Conservation (phyloP, 1,140 invertebrate species). For the Armadillidium nasatum region DNA sequence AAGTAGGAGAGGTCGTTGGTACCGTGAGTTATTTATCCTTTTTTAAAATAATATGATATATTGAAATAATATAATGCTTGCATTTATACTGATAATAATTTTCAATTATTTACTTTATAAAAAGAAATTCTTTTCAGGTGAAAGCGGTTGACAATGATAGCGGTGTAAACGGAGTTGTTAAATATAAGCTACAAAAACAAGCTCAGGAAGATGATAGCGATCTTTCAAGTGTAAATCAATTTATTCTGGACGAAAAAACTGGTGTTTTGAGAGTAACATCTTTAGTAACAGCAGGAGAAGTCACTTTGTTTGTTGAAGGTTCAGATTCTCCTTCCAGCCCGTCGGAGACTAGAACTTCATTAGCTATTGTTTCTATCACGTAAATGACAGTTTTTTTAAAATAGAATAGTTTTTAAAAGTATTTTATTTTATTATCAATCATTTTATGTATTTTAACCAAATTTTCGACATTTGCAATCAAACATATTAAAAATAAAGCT, state of each 20-base stretch:
- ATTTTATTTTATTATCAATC: too few relatives aligned
- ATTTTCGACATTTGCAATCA: too few relatives aligned
- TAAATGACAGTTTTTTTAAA: conserved; percentile 19
- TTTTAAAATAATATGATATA: too few relatives aligned
- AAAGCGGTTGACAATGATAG: conserved; percentile 90
- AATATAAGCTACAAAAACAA: conserved; percentile 60
- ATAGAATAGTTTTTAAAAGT: too few relatives aligned
- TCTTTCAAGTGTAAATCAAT: not conserved
- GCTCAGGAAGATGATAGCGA: not conserved
- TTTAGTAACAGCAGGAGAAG: conserved; percentile 59
- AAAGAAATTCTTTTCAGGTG: conserved; percentile 57
- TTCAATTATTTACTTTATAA: too few relatives aligned
- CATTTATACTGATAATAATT: too few relatives aligned
- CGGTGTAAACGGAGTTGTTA: conserved; percentile 74
- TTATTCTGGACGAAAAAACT: not conserved
- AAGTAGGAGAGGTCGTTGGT: conserved; percentile 66
- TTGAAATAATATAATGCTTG: too few relatives aligned
- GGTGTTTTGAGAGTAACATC: not conserved
- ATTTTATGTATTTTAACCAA: too few relatives aligned
- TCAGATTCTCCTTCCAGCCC: conserved; percentile 67
- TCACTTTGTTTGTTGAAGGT: conserved; percentile 74
- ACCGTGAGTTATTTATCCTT: conserved; percentile 22
- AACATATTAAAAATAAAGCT: too few relatives aligned
- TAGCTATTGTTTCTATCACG: conserved; percentile 63
- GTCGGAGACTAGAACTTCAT: conserved; percentile 68